Conservation (phyloP, 1,140 invertebrate species). For the Aphelenchoides fujianensis region DNA sequence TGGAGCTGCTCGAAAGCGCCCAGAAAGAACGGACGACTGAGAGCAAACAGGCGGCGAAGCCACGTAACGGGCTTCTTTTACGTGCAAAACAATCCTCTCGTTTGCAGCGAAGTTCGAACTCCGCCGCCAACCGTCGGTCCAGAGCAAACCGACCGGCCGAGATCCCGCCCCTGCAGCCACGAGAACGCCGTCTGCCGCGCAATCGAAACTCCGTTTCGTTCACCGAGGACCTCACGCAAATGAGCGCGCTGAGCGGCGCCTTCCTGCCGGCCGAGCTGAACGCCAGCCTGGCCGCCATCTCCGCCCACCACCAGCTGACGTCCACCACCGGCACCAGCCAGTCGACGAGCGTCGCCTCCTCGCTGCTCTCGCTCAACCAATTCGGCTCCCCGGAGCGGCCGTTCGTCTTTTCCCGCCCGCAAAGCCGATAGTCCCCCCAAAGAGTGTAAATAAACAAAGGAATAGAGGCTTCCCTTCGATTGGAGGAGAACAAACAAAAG, state of each 20-base stretch:
- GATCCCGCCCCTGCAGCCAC: background rate
- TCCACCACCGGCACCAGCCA: background rate
- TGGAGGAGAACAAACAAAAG: too few species aligned
- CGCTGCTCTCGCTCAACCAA: constrained; percentile 4
- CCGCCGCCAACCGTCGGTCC: background rate
- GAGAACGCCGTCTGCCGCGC: background rate
- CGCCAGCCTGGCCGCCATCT: background rate
- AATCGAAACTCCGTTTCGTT: constrained; percentile 20
- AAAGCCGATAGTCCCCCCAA: background rate
- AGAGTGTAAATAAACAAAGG: background rate
- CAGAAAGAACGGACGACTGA: constrained; percentile 4
- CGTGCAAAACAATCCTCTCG: background rate
- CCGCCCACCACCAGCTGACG: background rate
- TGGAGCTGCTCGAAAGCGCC: background rate
- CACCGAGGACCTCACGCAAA: constrained; percentile 19
- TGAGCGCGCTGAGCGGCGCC: constrained; percentile 13
- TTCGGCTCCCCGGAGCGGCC: background rate
- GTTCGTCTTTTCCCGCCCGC: background rate
- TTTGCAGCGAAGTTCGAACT: background rate
- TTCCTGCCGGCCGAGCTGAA: background rate
- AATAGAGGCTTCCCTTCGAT: background rate
- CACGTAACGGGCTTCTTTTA: too few species aligned
- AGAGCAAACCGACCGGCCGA: constrained; percentile 4
- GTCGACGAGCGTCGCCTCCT: background rate
- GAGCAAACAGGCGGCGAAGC: background rate